Evolutionary conservation across 2,797 vertebrate genomes (phyloP).

Genomic region (Mus spretus): DNA sequence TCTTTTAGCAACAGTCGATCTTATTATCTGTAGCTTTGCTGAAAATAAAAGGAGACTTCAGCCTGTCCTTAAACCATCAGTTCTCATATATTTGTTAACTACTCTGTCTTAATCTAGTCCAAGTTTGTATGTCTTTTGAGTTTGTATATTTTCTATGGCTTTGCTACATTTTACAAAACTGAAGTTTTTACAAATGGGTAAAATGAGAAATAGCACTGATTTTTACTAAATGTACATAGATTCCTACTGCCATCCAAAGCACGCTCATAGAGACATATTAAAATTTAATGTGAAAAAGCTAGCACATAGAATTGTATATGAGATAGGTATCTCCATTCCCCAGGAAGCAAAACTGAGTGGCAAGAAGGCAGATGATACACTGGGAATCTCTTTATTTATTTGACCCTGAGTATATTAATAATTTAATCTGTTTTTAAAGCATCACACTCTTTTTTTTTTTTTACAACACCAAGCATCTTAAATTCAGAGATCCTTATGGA

Average conservation of each 20-base stretch:
- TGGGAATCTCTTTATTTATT: conserved; percentile 22
- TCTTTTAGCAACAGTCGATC: neutral
- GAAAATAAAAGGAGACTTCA: neutral
- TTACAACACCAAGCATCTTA: neutral
- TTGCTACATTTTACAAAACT: neutral
- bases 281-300: neutral
- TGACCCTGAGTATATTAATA: neutral
- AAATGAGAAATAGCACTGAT: neutral
- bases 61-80: neutral
- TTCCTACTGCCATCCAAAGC: neutral
- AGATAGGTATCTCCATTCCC: neutral
- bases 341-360: neutral
- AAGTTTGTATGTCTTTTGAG: neutral
- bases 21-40: neutral
- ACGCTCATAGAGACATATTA: neutral
- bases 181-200: conserved; percentile 41
- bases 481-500: neutral
- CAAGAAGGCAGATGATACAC: neutral
- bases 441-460: neutral
- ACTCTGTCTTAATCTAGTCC: neutral
- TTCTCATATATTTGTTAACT: conserved; percentile 6
- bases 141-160: neutral
- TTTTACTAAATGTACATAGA: neutral
- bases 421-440: neutral
- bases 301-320: neutral